Percentiles rank a stretch among this genome's conserved stretches.
phyloP scores from a whole-genome alignment of 2,113 vertebrate species.

The Apteryx mantelli region DNA sequence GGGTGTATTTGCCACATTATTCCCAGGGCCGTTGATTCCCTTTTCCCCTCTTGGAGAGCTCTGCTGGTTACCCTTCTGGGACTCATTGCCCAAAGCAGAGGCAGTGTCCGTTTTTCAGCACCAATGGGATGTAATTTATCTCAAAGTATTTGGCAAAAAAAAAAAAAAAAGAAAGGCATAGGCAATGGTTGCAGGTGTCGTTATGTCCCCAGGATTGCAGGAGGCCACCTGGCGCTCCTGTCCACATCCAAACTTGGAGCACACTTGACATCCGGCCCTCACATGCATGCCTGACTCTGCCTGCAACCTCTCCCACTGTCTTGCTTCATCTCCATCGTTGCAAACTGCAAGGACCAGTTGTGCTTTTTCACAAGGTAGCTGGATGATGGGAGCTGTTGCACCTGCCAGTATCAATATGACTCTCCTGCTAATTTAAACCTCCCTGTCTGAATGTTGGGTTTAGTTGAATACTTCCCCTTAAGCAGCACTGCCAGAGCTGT shows the following conservation, averaged over 20 bases:
- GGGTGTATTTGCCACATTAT: neutral
- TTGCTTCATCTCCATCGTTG: fast-evolving
- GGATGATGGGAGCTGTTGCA: neutral
- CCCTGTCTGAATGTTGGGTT: neutral
- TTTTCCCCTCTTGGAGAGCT: too few relatives aligned
- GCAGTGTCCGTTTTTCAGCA: neutral
- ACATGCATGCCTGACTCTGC: neutral
- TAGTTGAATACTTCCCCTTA: neutral
- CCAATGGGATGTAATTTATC: neutral
- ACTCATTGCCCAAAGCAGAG: neutral
- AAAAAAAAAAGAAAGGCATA: neutral
- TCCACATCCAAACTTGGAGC: neutral
- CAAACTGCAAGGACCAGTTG: fast-evolving
- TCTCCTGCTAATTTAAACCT: neutral
- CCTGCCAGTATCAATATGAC: neutral
- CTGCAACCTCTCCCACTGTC: fast-evolving
- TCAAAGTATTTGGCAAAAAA: too few relatives aligned
- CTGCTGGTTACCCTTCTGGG: neutral
- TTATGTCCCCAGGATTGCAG: neutral
- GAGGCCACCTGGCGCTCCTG: fast-evolving
- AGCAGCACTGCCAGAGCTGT: neutral
- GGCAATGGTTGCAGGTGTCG: neutral
- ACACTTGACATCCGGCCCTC: neutral
- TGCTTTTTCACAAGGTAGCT: neutral
- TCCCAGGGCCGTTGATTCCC: too few relatives aligned